Evolutionary conservation across 1,140 invertebrate species (phyloP).

Genomic region (Matsumurasca onukii): DNA sequence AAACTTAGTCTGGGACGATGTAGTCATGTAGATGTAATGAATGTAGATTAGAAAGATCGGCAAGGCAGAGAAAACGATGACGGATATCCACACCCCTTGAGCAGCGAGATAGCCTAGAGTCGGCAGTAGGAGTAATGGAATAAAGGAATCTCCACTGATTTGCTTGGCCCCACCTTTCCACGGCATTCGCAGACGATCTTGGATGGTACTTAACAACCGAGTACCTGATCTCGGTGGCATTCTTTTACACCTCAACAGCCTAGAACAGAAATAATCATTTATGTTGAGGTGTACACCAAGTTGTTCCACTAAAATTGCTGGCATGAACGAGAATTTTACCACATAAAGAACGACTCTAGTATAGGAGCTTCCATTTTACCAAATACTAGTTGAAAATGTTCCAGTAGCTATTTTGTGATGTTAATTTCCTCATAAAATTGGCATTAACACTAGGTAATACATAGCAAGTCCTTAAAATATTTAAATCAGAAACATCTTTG

Average conservation of each 20-base stretch:
- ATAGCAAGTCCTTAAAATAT: too few relatives aligned
- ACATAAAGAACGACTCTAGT: too few relatives aligned
- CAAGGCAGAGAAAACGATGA: constrained; percentile 59
- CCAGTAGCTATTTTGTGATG: too few relatives aligned
- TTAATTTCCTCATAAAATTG: too few relatives aligned
- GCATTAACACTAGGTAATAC: too few relatives aligned
- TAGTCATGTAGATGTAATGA: constrained; percentile 58
- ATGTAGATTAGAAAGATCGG: constrained; percentile 61
- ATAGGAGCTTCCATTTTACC: too few relatives aligned
- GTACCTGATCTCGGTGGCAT: constrained; percentile 33
- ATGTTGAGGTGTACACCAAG: too few relatives aligned
- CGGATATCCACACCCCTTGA: constrained; percentile 57
- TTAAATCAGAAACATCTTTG: too few relatives aligned
- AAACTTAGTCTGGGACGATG: constrained; percentile 62
- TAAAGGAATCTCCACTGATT: constrained; percentile 57
- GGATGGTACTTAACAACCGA: constrained; percentile 46
- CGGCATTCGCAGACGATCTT: constrained; percentile 56
- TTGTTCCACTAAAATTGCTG: too few relatives aligned
- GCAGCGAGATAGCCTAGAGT: constrained; percentile 58
- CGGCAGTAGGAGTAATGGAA: constrained; percentile 65
- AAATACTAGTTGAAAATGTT: constrained; percentile 32
- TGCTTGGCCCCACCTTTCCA: constrained; percentile 56
- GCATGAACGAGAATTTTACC: too few relatives aligned
- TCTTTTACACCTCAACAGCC: constrained; percentile 39
- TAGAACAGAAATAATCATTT: too few relatives aligned